phyloP scores from a whole-genome alignment of 1,140 invertebrate genomes.

The Alviniconcha marisindica region DNA sequence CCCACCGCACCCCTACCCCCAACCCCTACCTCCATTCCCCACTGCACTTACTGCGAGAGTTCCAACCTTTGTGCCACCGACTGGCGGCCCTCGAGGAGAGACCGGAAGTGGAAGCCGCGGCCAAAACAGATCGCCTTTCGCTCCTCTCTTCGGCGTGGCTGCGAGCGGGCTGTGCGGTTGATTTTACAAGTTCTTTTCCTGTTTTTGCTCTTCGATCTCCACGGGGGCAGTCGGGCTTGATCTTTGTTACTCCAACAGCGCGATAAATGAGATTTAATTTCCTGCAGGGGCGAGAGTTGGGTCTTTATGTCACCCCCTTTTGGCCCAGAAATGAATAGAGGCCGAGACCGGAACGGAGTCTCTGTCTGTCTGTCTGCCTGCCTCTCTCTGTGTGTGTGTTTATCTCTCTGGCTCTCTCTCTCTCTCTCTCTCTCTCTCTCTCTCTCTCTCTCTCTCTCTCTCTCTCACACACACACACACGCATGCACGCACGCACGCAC shows the following conservation, averaged over 20 bases:
- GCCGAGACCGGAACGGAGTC: not conserved
- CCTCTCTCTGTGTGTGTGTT: not conserved
- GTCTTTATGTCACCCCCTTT: conserved; percentile 17
- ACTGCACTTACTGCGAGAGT: too few species aligned
- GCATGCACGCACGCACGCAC: too few species aligned
- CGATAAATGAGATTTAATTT: conserved; percentile 43
- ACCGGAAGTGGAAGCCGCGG: not conserved
- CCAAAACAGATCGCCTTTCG: not conserved
- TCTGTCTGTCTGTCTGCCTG: not conserved
- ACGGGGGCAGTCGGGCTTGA: conserved; percentile 28
- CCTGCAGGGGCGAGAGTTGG: not conserved
- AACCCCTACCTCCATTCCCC: not conserved
- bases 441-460: conserved; percentile 17
- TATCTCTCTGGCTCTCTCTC: not conserved
- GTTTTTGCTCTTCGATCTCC: conserved; percentile 12
- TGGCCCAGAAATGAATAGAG: not conserved
- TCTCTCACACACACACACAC: too few species aligned
- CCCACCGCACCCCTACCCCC: not conserved
- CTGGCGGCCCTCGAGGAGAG: not conserved
- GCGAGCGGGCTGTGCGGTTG: not conserved
- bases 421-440: conserved; percentile 10
- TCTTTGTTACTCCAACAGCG: conserved; percentile 31
- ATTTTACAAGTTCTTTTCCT: conserved; percentile 33
- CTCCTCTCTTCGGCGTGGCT: not conserved
- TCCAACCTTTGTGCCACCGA: too few species aligned